Evolutionary conservation across 2,797 vertebrate genomes (phyloP).

Genomic region (Mico argentatus): DNA sequence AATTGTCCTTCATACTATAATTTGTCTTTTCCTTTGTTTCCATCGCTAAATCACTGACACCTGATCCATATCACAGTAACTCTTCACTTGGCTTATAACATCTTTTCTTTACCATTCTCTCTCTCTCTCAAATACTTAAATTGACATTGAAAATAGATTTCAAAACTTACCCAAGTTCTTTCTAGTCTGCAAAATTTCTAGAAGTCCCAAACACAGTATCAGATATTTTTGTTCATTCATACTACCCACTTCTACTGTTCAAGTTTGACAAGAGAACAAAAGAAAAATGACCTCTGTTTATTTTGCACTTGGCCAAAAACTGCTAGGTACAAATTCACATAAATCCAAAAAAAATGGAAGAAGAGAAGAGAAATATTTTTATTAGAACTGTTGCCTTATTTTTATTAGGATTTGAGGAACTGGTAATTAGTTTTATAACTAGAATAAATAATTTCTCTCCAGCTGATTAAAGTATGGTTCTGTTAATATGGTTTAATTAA

Average conservation of each 20-base stretch:
- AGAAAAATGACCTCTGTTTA: not conserved
- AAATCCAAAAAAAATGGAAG: not conserved
- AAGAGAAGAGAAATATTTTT: conserved; percentile 32
- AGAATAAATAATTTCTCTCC: not conserved
- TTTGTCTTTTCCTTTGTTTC: conserved; percentile 13
- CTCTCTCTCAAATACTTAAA: not conserved
- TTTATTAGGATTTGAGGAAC: conserved; percentile 6
- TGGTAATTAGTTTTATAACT: not conserved
- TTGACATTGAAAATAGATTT: not conserved
- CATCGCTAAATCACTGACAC: not conserved
- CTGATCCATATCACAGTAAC: not conserved
- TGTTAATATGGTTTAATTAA: not conserved
- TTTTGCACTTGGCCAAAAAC: not conserved
- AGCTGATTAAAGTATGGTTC: not conserved
- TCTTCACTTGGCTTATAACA: not conserved
- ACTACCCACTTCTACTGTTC: not conserved
- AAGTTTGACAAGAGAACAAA: conserved; percentile 11
- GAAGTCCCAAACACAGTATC: not conserved
- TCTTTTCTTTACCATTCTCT: not conserved
- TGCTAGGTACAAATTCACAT: not conserved
- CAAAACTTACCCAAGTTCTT: conserved; percentile 6
- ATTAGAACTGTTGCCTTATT: not conserved
- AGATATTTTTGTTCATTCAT: not conserved
- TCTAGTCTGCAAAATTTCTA: not conserved
- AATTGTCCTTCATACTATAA: conserved; percentile 8